Evolutionary conservation across 2,888 invertebrate species (phyloP).

Genomic region (Volucella bombylans): DNA sequence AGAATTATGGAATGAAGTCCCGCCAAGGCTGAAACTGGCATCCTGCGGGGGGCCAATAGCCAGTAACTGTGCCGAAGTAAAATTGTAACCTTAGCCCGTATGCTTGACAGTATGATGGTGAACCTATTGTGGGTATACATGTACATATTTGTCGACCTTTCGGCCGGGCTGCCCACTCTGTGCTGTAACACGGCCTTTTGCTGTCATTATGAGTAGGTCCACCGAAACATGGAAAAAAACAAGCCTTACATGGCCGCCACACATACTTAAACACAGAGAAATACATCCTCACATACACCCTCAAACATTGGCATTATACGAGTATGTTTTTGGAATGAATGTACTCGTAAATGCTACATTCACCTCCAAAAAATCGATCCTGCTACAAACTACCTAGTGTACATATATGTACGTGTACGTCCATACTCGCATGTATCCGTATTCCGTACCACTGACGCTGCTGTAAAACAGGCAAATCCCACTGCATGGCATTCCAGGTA

Average conservation of each 20-base stretch:
- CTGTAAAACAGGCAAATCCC: slow-evolving; percentile 57
- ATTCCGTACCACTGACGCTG: background rate
- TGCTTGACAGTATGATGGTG: slow-evolving; percentile 42
- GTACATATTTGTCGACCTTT: slow-evolving; percentile 58
- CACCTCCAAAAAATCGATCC: slow-evolving; percentile 65
- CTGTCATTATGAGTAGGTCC: slow-evolving; percentile 51
- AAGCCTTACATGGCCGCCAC: slow-evolving; percentile 5
- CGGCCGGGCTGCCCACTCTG: slow-evolving; percentile 49
- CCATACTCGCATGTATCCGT: too few relatives aligned
- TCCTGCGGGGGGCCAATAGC: background rate
- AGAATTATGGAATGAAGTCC: slow-evolving; percentile 52
- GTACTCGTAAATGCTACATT: slow-evolving; percentile 59
- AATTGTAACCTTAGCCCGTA: slow-evolving; percentile 59
- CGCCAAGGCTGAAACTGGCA: slow-evolving; percentile 26
- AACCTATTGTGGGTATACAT: slow-evolving; percentile 60
- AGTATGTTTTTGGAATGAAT: slow-evolving; percentile 37
- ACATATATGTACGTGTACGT: too few relatives aligned
- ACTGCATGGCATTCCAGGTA: slow-evolving; percentile 38
- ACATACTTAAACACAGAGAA: slow-evolving; percentile 6
- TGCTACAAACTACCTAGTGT: background rate
- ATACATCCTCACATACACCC: background rate
- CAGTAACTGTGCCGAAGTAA: slow-evolving; percentile 46
- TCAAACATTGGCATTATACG: slow-evolving; percentile 28
- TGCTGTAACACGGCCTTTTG: slow-evolving; percentile 31
- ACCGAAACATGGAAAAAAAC: slow-evolving; percentile 43